phyloP scores from a whole-genome alignment of 1,140 invertebrate species.

The Spodoptera litura region DNA sequence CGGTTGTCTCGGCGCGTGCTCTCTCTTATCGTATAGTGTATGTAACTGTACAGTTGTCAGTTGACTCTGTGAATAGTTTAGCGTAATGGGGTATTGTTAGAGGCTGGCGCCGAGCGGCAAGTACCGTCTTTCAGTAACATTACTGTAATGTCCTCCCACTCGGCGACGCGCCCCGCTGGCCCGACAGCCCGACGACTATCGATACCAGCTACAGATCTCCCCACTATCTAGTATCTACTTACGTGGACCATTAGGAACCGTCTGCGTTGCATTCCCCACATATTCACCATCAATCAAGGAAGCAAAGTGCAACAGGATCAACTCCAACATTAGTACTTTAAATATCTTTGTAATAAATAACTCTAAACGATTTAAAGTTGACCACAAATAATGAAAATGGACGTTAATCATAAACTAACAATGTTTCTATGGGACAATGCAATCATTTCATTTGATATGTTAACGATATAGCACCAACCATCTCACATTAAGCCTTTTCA shows the following conservation, averaged over 20 bases:
- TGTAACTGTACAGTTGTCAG: constrained; percentile 32
- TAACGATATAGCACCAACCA: constrained; percentile 76
- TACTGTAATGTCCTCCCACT: constrained; percentile 54
- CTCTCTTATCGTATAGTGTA: constrained; percentile 28
- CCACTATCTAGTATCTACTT: constrained; percentile 12
- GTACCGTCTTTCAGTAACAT: constrained; percentile 49
- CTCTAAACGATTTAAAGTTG: constrained; percentile 29
- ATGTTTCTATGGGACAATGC: constrained; percentile 70
- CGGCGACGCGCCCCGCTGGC: constrained; percentile 45
- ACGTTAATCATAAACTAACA: constrained; percentile 72
- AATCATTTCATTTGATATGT: constrained; percentile 79
- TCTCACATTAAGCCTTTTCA: constrained; percentile 82
- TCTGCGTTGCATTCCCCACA: constrained; percentile 25
- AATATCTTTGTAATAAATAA: constrained; percentile 33
- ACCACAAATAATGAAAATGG: constrained; percentile 51
- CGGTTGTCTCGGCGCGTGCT: background rate
- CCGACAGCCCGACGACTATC: constrained; percentile 33
- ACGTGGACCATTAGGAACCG: constrained; percentile 12
- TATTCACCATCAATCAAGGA: constrained; percentile 29
- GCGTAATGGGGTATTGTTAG: constrained; percentile 55
- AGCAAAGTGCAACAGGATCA: constrained; percentile 12
- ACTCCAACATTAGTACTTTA: background rate
- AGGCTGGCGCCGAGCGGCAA: constrained; percentile 46
- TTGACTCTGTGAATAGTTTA: constrained; percentile 45
- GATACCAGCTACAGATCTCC: constrained; percentile 14